These are phyloP conservation scores for Procambarus virginalis DNA, from an alignment of 1,140 invertebrate genomes.

Conservation along the genomic window DNA sequence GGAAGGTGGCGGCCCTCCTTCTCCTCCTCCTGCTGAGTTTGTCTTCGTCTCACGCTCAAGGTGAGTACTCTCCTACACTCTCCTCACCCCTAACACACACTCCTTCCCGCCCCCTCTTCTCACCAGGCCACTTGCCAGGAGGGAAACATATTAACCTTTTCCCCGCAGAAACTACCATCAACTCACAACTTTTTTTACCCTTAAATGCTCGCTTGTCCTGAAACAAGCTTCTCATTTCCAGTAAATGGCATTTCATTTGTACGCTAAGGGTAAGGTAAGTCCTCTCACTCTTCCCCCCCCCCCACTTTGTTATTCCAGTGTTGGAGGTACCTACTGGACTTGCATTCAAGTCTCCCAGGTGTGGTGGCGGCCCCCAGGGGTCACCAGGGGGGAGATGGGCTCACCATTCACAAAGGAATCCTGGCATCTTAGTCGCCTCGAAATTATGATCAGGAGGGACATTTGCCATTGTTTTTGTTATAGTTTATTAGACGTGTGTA, in stretches of 20 bases:
- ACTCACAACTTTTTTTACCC: too few species aligned
- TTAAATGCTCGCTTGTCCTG: too few species aligned
- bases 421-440: not conserved
- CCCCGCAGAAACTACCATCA: too few species aligned
- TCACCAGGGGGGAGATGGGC: not conserved
- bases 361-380: not conserved
- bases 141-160: too few species aligned
- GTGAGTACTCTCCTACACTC: not conserved
- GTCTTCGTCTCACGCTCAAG: not conserved
- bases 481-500: too few species aligned
- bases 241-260: too few species aligned
- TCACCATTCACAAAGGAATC: not conserved
- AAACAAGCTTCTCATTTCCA: too few species aligned
- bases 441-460: not conserved
- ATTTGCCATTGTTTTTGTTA: not conserved
- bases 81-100: not conserved
- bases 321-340: not conserved
- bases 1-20: not conserved
- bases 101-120: too few species aligned
- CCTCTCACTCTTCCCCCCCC: too few species aligned
- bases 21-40: not conserved
- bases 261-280: too few species aligned
- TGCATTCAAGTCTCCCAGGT: not conserved
- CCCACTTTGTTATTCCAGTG: too few species aligned
- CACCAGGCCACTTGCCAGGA: too few species aligned